phyloP scores from a whole-genome alignment of 2,888 invertebrate species.

The Aquatica leii region DNA sequence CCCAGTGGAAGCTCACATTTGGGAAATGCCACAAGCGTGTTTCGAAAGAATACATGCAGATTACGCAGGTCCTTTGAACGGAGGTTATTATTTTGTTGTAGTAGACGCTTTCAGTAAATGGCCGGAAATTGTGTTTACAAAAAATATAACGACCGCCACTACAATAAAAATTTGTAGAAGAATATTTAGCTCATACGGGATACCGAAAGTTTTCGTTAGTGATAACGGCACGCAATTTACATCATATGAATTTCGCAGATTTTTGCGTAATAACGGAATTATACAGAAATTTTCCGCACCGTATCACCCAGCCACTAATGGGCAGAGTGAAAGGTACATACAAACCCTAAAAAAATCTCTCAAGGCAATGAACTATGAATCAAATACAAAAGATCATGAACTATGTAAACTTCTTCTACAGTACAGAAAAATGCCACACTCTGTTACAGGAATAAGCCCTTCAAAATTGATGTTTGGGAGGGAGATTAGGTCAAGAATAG shows the following conservation, averaged over 20 bases:
- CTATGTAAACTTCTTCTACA: conserved; percentile 25
- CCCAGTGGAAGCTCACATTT: too few relatives aligned
- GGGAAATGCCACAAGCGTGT: conserved; percentile 42
- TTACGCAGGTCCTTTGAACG: conserved; percentile 46
- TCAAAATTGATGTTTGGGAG: background rate
- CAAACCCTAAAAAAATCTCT: conserved; percentile 32
- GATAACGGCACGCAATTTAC: too few relatives aligned
- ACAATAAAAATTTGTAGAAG: conserved; percentile 32
- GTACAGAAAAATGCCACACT: too few relatives aligned
- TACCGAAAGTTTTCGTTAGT: too few relatives aligned
- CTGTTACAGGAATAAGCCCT: too few relatives aligned
- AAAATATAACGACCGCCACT: conserved; percentile 28
- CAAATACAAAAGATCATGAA: conserved; percentile 5
- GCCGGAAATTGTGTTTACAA: too few relatives aligned
- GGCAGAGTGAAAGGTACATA: conserved; percentile 32
- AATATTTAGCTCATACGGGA: conserved; percentile 34
- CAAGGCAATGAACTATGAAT: background rate
- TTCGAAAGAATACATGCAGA: conserved; percentile 49
- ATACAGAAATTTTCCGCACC: conserved; percentile 36
- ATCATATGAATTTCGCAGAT: conserved; percentile 30
- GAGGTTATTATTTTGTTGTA: conserved; percentile 31
- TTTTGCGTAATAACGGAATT: conserved; percentile 25
- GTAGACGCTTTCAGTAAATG: too few relatives aligned
- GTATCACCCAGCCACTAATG: conserved; percentile 38
- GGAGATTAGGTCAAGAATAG: background rate